Conservation (phyloP, 1,140 invertebrate species). For the Acyrthosiphon pisum region DNA sequence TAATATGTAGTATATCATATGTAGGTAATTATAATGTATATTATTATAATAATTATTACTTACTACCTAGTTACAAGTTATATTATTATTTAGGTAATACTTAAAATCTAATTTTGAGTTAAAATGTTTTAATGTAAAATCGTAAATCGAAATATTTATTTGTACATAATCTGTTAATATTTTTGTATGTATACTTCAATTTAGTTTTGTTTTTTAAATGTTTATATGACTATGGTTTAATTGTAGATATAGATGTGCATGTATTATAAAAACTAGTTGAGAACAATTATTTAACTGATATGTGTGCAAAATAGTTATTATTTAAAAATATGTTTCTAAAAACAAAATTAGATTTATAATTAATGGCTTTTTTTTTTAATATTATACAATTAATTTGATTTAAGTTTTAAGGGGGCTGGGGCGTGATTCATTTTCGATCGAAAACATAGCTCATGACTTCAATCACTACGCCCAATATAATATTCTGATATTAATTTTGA, state of each 20-base stretch:
- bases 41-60: neutral
- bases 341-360: too few species aligned
- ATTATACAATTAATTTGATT: too few species aligned
- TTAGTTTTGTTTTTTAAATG: neutral
- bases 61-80: neutral
- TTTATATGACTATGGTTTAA: neutral
- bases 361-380: too few species aligned
- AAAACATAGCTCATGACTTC: too few species aligned
- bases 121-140: neutral
- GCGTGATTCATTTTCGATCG: too few species aligned
- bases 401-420: too few species aligned
- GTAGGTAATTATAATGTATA: neutral
- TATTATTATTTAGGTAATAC: neutral
- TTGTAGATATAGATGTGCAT: neutral
- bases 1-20: neutral
- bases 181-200: neutral
- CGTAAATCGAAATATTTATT: neutral
- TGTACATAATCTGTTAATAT: neutral
- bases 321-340: too few species aligned
- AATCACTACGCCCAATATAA: too few species aligned
- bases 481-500: too few species aligned
- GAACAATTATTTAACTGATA: neutral
- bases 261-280: neutral
- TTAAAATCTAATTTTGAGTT: neutral
- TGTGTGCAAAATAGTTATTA: neutral